Base-by-base conservation (phyloP, 2,888 invertebrate species). In the Lepetodrilus schrolli region DNA sequence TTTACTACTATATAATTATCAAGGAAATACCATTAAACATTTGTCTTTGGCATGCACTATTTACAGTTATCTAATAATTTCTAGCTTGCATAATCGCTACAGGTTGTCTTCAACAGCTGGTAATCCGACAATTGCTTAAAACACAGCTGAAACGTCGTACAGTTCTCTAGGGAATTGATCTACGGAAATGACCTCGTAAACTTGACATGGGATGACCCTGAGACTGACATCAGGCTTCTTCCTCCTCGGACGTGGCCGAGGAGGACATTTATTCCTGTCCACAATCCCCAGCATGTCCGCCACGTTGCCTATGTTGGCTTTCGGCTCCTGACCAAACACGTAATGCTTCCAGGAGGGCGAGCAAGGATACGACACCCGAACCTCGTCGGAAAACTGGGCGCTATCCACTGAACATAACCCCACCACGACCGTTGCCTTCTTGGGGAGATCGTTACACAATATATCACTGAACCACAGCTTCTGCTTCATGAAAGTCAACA, bases 201-300 rank as follows among this genome's bases (percentile, higher is more conserved):
- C 26, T n/a, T 48, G 66, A 21, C 51, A 70, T 3, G 75, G 75
- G 58, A 68, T 68, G n/a, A 76, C 48, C 17, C 48, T 50, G 8
- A 48, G 34, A 13, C 21, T 65, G 10, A 7, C 13, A 21, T 4
- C 47, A n/a, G 3, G 10, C 5, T 10, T 66, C 48, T 21, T 20
- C 23, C 23, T 65, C 23, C 26, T 23, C n/a, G 4, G 21, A 3
- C 4, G 5, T 26, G 47, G 48, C n/a, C 47, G 23, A 4, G 26
- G 38, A 4, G 5, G 21, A 1, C 30, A 17, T 17, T 66, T 58
- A 48, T 49, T 70, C 49, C 47, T 13, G 20, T 74, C 73, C n/a
- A 72, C 65, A 23, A 72, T 66, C 66, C 71, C 75, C n/a, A 77
- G 38, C 13, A 70, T 66, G 7, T 66, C 36, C 4, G 72, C 78